phyloP scores from a whole-genome alignment of 2,113 vertebrate species.

The Otocyon megalotis region DNA sequence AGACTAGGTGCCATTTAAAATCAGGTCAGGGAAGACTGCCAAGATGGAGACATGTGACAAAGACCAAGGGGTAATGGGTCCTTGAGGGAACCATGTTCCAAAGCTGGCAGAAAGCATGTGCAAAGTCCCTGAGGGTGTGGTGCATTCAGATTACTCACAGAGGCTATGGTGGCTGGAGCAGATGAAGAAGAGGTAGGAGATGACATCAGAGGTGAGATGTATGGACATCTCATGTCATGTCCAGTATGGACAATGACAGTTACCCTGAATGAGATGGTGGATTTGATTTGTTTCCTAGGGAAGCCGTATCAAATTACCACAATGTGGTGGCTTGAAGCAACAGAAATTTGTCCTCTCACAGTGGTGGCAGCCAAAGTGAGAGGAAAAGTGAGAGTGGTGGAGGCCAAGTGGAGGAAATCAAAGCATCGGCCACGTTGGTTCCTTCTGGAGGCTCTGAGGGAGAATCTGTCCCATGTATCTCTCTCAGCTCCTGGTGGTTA shows the following conservation, averaged over 20 bases:
- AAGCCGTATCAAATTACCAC: background rate
- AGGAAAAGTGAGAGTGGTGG: no score
- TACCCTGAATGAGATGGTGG: background rate
- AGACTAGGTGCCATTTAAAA: background rate
- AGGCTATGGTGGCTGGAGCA: background rate
- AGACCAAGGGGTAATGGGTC: background rate
- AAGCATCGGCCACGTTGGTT: fast-evolving
- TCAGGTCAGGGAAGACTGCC: background rate
- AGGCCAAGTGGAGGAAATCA: background rate
- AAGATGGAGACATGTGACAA: fast-evolving
- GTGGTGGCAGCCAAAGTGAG: background rate
- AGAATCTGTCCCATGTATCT: fast-evolving
- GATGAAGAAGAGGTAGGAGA: background rate
- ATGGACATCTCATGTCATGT: no score
- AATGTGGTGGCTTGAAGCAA: background rate
- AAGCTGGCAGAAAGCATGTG: no score
- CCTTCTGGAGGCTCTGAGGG: background rate
- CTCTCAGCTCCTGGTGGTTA: no score
- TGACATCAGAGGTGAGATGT: no score
- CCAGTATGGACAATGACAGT: fast-evolving
- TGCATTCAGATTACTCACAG: fast-evolving
- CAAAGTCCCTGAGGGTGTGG: background rate
- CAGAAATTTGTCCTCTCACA: background rate
- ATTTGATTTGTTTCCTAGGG: background rate
- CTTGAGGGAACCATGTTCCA: fast-evolving